phyloP scores from a whole-genome alignment of 2,888 invertebrate species.

The Eudemis profundana region DNA sequence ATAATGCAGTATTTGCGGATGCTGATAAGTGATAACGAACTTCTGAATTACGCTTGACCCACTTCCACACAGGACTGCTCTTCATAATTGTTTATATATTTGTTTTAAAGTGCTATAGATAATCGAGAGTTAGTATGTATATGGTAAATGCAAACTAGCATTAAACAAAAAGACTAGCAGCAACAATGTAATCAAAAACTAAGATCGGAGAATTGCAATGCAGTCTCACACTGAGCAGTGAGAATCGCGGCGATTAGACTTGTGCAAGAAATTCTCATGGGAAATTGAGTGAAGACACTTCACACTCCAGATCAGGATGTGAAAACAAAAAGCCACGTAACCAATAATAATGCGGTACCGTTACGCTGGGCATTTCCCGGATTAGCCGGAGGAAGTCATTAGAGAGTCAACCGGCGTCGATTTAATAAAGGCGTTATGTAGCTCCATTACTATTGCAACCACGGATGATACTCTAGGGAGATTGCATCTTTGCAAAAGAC shows the following conservation, averaged over 20 bases:
- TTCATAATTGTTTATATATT: neutral
- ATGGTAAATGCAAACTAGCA: neutral
- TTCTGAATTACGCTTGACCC: constrained; percentile 6
- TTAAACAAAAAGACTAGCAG: neutral
- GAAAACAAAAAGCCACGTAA: constrained; percentile 42
- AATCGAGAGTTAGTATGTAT: neutral
- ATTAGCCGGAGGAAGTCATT: constrained; percentile 76
- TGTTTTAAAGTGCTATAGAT: neutral
- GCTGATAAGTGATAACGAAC: constrained; percentile 44
- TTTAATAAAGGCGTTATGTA: constrained; percentile 73
- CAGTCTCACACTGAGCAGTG: constrained; percentile 8
- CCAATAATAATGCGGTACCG: constrained; percentile 38
- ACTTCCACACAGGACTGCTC: neutral
- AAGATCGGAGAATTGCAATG: constrained; percentile 15
- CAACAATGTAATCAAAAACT: constrained; percentile 28
- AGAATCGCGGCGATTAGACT: constrained; percentile 17
- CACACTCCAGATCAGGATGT: constrained; percentile 38
- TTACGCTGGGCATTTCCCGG: constrained; percentile 62
- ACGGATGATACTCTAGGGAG: constrained; percentile 64
- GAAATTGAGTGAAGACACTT: constrained; percentile 33
- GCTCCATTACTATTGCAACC: constrained; percentile 69
- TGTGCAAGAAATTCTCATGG: constrained; percentile 29
- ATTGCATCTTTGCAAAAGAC: constrained; percentile 70
- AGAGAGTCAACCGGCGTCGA: constrained; percentile 70
- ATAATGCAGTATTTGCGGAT: constrained; percentile 49